A percentile compares a stretch with the other conserved stretches of the same genome.
These are phyloP conservation scores for Andrena praecox DNA, from an alignment of 2,888 invertebrate genomes.

Conservation along the genomic window DNA sequence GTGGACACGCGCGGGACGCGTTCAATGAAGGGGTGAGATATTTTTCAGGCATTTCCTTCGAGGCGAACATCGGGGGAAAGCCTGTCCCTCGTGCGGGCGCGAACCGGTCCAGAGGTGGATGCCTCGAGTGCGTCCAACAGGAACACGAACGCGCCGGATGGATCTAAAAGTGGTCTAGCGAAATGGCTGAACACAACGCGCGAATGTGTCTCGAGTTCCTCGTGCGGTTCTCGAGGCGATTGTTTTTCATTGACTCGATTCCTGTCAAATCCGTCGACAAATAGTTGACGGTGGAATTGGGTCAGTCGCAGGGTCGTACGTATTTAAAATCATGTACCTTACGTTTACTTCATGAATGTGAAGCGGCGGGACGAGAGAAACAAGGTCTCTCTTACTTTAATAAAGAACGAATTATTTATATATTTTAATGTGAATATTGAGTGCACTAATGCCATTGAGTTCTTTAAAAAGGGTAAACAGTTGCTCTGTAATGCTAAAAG, in stretches of 20 bases:
- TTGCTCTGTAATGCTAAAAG: too few relatives aligned
- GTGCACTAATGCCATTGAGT: too few relatives aligned
- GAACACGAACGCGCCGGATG: background rate
- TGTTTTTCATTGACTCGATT: slow-evolving; percentile 3
- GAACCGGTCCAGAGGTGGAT: background rate
- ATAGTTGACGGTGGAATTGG: background rate
- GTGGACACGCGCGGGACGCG: background rate
- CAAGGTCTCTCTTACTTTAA: too few relatives aligned
- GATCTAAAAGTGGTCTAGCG: background rate
- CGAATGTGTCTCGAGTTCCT: background rate
- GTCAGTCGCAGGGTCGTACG: background rate
- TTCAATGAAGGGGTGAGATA: slow-evolving; percentile 29
- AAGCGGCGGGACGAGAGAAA: too few relatives aligned
- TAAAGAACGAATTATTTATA: too few relatives aligned
- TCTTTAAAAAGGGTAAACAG: background rate
- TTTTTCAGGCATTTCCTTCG: background rate
- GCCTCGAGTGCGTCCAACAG: background rate
- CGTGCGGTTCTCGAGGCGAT: background rate
- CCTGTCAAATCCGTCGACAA: background rate
- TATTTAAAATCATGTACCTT: too few relatives aligned
- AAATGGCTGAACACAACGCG: background rate
- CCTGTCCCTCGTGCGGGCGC: slow-evolving; percentile 11
- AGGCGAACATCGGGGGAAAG: slow-evolving; percentile 6
- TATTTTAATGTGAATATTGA: too few relatives aligned
- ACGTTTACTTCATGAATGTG: too few relatives aligned